Evolutionary conservation across 2,113 vertebrate genomes (phyloP).

Genomic region (Mustelus asterias): DNA sequence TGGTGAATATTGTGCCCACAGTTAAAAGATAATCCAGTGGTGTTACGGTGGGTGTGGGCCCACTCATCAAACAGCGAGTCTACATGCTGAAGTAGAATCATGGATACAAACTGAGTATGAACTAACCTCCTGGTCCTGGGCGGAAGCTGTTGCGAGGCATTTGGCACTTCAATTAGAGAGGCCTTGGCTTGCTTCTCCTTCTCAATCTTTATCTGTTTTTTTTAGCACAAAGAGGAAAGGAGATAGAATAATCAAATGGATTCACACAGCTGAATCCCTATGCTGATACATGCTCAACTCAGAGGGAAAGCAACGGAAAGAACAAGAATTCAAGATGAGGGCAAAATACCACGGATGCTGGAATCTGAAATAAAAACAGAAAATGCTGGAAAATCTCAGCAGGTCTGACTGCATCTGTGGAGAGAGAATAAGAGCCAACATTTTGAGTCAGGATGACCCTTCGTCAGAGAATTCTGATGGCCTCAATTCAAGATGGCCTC

Average conservation of each 20-base stretch:
- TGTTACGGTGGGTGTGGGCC: slow-evolving; percentile 4
- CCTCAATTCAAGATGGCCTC: background rate
- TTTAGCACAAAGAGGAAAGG: background rate
- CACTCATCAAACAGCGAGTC: slow-evolving; percentile 15
- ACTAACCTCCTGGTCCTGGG: slow-evolving; percentile 60
- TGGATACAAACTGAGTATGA: background rate
- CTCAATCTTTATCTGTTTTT: slow-evolving; percentile 59
- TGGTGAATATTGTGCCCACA: background rate
- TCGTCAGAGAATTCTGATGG: too few relatives aligned
- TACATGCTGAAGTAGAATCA: slow-evolving; percentile 4
- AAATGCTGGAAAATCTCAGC: too few relatives aligned
- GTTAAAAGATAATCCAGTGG: background rate
- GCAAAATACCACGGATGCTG: too few relatives aligned
- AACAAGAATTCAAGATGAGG: background rate
- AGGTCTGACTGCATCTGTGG: too few relatives aligned
- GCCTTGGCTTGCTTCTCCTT: slow-evolving; percentile 55
- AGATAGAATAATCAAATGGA: slow-evolving; percentile 36
- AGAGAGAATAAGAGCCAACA: too few relatives aligned
- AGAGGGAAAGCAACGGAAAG: slow-evolving; percentile 43
- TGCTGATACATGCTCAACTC: background rate
- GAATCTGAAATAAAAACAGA: too few relatives aligned
- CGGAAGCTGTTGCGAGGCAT: slow-evolving; percentile 55
- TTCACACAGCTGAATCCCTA: background rate
- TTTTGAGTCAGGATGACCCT: too few relatives aligned
- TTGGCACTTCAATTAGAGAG: slow-evolving; percentile 58